Evolutionary conservation across 1,140 invertebrate genomes (phyloP), one percentile per base, ranked within the genome.

Genomic region (Dreissena rostriformis): DNA sequence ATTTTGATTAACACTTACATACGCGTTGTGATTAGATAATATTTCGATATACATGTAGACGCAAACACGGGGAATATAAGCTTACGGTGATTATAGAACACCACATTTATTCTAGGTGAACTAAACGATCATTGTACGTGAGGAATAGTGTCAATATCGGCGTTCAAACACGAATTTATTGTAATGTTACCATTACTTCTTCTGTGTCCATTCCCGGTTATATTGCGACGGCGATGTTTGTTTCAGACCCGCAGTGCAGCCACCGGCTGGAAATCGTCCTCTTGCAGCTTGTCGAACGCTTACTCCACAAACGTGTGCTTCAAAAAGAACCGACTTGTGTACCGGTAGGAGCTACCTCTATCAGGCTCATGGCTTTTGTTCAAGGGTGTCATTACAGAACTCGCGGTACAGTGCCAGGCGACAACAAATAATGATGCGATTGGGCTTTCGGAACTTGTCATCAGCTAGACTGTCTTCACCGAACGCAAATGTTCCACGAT

Each of bases 401-500:
- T 93, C 93, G 6, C 92, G 88, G 79, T 93, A 94, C 12, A 94
- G 86, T 26, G 91, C 92, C 66, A 99, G 98, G 29, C 97, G 96
- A 0, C 99, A 99, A 92, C 98, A 98, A 0, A 99, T 97, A 65
- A 99, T n/a, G n/a, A n/a, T n/a, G n/a, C n/a, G n/a, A n/a, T n/a
- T n/a, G n/a, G n/a, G n/a, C n/a, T n/a, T n/a, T n/a, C n/a, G n/a
- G n/a, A n/a, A n/a, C n/a, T n/a, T n/a, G n/a, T n/a, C n/a, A n/a
- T n/a, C n/a, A n/a, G n/a, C n/a, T n/a, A n/a, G n/a, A n/a, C n/a
- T n/a, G n/a, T n/a, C n/a, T n/a, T n/a, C n/a, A 95, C 89, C 99
- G 99, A 92, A 99, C n/a, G 98, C 98, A 92, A 99, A 99, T 83
- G 98, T 99, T 15, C 99, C 99, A n/a, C 99, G 95, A 94, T 99